Base-by-base conservation (phyloP, 1,140 invertebrate species). In the Zelostemma sp. region DNA sequence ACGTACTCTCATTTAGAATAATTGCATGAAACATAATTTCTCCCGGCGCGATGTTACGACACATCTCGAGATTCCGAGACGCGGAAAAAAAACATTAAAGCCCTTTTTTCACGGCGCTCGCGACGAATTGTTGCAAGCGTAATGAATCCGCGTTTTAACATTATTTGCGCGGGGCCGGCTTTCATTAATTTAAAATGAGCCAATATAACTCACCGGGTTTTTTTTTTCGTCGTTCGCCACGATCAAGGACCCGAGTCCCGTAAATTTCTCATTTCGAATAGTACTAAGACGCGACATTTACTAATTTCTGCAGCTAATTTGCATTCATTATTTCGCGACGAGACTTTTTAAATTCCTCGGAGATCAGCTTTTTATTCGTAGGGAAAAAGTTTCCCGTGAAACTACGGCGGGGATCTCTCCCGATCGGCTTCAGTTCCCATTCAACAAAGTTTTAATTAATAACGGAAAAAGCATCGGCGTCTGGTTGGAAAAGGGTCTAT, bases 361-460 rank as follows among this genome's bases (percentile, higher is more conserved):
- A 3, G 31, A 51, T 31, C 17, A 25, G 50, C 19, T 63, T 59
- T 31, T 43, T 31, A 43, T 31, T 65, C 12, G 31, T 9, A 43
- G 55, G 49, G 54, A 60, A 71, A 66, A 28, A 28, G 11, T 3
- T 43, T 16, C 17, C 38, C 66, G 62, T 56, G 57, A 55, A 17
- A 18, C 45, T 55, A 38, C 48, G 45, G 14, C 17, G 14, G 14
- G 14, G 16, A 62, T 58, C 38, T 33, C 35, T 38, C 31, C 31
- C 51, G 62, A 71, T 71, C 46, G 50, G 47, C 57, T 63, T 56
- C 59, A 56, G 25, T 59, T 59, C 16, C 50, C 45, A 68, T 68
- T 67, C 69, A 64, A 59, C 3, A 56, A 68, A 65, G 38, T 64
- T 68, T 72, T 72, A 68, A 68, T 68, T 68, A 64, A 72, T 68